Evolutionary conservation across 2,888 invertebrate genomes (phyloP), one percentile per base, ranked within the genome.

Genomic region (Tipula lateralis): DNA sequence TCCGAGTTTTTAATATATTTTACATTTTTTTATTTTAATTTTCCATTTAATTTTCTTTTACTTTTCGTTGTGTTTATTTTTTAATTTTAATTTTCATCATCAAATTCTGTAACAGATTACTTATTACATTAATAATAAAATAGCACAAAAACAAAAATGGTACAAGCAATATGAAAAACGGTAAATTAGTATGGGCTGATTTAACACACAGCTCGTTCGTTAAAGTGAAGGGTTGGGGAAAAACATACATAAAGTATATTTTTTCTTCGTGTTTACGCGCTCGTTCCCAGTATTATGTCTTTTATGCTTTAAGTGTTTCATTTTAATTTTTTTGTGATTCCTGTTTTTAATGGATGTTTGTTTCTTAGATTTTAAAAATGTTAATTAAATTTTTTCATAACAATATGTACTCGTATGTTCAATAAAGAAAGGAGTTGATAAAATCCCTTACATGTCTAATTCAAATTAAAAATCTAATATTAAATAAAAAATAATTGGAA

Each of bases 51-150:
- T 50, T 50, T 50, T 50, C 44, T 50, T 50, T 50, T 50, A 50
- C 19, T 50, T 16, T 7, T 50, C 44, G 44, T 50, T 50, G 44
- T 44, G 39, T 50, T 50, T 50, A 50, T 50, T 50, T 50, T 50
- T 50, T 50, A 50, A 50, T 50, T 50, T 50, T 50, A 50, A 50
- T 50, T 50, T 50, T 50, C 44, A 50, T 50, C 44, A 50, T 50
- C 44, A 50, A 50, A 50, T 50, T 50, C 16, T 50, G 44, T 50
- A 6, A 50, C 44, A 50, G 44, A 50, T 50, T 50, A 50, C 44
- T 50, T 50, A 50, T 50, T 50, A 50, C 16, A 50, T 50, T 50
- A 50, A 50, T 50, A 50, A 50, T 50, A 50, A 50, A 50, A 50
- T 50, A 16, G 44, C 44, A 16, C 44, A 50, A 50, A 50, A 50